Conservation (phyloP, 2,113 vertebrate species). For the Puma concolor region DNA sequence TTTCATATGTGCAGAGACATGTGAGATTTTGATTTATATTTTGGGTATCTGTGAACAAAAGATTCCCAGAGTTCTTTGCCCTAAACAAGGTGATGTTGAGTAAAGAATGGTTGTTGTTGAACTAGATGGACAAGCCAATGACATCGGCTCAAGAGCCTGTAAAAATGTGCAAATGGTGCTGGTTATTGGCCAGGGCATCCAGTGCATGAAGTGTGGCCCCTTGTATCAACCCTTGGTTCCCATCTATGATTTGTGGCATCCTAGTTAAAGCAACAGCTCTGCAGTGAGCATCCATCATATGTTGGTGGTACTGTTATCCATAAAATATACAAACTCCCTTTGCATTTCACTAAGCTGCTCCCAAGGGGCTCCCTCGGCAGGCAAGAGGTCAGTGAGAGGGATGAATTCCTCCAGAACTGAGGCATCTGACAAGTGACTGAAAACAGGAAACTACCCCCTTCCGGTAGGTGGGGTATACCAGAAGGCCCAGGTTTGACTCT, state of each 20-base stretch:
- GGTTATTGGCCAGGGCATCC: neutral
- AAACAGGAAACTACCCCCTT: neutral
- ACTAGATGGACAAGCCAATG: neutral
- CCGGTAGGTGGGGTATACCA: neutral
- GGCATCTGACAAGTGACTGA: neutral
- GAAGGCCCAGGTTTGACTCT: neutral
- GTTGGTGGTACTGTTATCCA: neutral
- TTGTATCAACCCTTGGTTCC: neutral
- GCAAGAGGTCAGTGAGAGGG: neutral
- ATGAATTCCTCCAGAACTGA: neutral
- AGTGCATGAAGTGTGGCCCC: neutral
- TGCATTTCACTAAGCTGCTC: neutral
- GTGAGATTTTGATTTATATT: neutral
- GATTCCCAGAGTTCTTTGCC: neutral
- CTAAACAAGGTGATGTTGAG: neutral
- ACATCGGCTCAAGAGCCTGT: neutral
- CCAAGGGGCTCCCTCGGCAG: neutral
- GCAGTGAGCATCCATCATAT: neutral
- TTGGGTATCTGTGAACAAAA: neutral
- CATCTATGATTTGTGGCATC: neutral
- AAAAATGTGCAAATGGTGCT: neutral
- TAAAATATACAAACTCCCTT: neutral
- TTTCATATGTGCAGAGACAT: neutral
- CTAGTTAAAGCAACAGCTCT: neutral
- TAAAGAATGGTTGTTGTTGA: slow-evolving; percentile 2